Evolutionary conservation across 23 tunicate species (phyloP), one percentile per base, ranked within the genome.

Genomic region (Phallusia fumigata): DNA sequence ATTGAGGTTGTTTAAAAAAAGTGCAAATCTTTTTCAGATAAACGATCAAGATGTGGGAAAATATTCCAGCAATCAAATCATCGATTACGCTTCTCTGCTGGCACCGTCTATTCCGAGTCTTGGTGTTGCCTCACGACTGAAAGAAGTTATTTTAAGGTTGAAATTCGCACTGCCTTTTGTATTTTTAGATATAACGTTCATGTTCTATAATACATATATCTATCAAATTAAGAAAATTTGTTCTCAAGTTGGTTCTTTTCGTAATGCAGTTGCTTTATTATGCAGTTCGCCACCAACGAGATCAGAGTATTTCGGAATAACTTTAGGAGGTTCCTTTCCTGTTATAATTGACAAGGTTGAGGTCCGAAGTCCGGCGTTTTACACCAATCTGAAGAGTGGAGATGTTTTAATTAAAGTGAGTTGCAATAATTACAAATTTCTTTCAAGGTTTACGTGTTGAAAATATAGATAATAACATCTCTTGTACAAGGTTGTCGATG

Each of bases 321-420:
- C 90, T 19, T 65, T 89, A 65, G 36, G 51, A 18, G 88, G 88
- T 16, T 79, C 86, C n/a, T 82, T 84, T 36, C 95, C 95, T n/a
- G 95, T 90, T 26, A 78, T 80, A 0, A 82, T 90, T 28, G 77
- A 75, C 65, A 86, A 90, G 75, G 86, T 90, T 33, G 73, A 74
- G 28, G 49, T 19, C 11, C 79, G 80, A 49, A 90, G 95, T 64
- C 80, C 95, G 32, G 86, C 95, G 49, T 52, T 52, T 36, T 78
- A 82, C 33, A 76, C 83, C 32, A 81, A 81, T 52, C 65, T 90
- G 15, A 80, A 76, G 24, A 33, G 33, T 28, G 72, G 78, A 19
- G 95, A 90, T 53, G 21, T 90, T 69, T 44, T 90, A 0, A 82
- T 85, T 13, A 82, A 90, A 86, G 95, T 90, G 33, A 34, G 88